Percentiles rank a stretch among this genome's conserved stretches.
phyloP scores from a whole-genome alignment of 2,888 invertebrate genomes.

The Icerya purchasi region DNA sequence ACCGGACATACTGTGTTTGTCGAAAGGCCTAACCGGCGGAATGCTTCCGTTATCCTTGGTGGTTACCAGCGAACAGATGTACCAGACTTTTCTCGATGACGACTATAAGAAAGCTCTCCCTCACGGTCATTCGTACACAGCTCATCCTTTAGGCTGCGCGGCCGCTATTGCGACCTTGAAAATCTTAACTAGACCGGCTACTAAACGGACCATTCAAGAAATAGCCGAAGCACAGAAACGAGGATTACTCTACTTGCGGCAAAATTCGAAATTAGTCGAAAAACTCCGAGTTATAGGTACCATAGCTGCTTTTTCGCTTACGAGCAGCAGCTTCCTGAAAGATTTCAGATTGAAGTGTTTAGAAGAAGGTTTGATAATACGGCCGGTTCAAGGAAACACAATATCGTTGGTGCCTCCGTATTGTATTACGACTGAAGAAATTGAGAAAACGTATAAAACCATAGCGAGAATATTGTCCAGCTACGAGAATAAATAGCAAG shows the following conservation, averaged over 20 bases:
- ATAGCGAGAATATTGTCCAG: background rate
- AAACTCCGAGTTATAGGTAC: background rate
- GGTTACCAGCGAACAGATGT: background rate
- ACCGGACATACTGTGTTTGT: background rate
- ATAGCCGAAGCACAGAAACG: background rate
- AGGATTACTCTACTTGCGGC: background rate
- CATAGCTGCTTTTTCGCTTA: constrained; percentile 7
- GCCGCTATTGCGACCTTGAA: background rate
- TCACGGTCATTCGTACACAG: background rate
- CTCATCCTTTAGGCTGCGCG: background rate
- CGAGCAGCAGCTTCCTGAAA: background rate
- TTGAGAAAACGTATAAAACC: constrained; percentile 1
- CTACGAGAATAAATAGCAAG: no score
- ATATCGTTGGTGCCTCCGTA: constrained; percentile 11
- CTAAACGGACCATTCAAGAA: background rate
- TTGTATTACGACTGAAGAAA: background rate
- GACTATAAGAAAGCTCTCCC: background rate
- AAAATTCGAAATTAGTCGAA: background rate
- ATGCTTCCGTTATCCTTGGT: background rate
- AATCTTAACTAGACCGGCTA: background rate
- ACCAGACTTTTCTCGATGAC: background rate
- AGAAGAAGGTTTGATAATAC: constrained; percentile 1
- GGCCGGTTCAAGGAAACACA: constrained; percentile 5
- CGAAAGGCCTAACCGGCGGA: background rate
- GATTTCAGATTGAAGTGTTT: constrained; percentile 1